Evolutionary conservation across 2,797 vertebrate species (phyloP).

Genomic region (Hyperoplus immaculatus): DNA sequence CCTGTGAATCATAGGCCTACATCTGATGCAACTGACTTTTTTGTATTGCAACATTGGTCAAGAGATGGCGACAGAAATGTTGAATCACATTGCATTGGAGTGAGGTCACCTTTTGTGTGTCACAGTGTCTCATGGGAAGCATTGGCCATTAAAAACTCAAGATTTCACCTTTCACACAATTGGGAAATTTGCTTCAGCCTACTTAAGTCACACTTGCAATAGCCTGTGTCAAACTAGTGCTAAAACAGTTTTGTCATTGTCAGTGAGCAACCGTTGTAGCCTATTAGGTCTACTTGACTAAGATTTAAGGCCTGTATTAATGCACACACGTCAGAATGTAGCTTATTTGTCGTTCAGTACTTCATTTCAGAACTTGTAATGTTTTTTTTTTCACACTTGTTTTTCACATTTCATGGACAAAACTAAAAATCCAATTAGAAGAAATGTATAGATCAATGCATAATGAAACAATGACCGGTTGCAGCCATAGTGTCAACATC

Average conservation of each 20-base stretch:
- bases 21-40: not conserved
- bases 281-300: too few relatives aligned
- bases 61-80: not conserved
- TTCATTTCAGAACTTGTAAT: not conserved
- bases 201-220: not conserved
- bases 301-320: not conserved
- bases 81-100: not conserved
- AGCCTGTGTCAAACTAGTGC: not conserved
- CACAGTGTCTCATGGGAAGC: not conserved
- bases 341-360: not conserved
- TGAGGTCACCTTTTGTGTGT: slow-evolving; percentile 4
- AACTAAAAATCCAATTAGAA: not conserved
- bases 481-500: not conserved
- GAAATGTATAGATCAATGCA: not conserved
- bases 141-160: slow-evolving; percentile 4
- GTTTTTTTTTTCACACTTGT: not conserved
- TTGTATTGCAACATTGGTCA: not conserved
- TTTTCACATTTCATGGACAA: not conserved
- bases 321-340: accelerated
- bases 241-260: not conserved
- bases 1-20: not conserved
- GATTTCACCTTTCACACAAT: not conserved
- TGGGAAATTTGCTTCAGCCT: not conserved
- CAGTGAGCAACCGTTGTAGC: too few relatives aligned
- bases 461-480: not conserved